Percentiles rank a stretch among this genome's conserved stretches.
Conservation (phyloP, 2,888 invertebrate genomes). For the Kryphioiulus occultus region DNA sequence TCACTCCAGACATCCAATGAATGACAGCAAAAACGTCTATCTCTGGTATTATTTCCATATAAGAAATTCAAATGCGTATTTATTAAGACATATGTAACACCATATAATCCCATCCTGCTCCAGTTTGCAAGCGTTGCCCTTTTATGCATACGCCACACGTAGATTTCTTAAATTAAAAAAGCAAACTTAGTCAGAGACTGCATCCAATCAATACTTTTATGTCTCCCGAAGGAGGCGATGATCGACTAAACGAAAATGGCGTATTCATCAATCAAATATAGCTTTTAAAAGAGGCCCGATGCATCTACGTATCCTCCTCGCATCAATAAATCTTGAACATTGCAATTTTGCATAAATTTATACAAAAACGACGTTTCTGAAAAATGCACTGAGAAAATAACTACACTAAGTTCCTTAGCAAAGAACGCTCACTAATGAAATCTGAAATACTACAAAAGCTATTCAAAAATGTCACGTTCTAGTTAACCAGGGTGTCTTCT, state of each 20-base stretch:
- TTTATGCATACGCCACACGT: not conserved
- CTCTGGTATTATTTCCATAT: conserved; percentile 19
- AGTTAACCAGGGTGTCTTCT: too few species aligned
- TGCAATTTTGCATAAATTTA: not conserved
- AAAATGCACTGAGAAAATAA: not conserved
- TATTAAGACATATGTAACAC: conserved; percentile 40
- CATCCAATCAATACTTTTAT: conserved; percentile 21
- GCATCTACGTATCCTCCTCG: not conserved
- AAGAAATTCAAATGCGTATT: conserved; percentile 29
- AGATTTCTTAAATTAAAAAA: conserved; percentile 25
- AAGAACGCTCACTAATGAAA: too few species aligned
- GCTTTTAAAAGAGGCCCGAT: not conserved
- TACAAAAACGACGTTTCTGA: not conserved
- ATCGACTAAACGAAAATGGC: conserved; percentile 36
- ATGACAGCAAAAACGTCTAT: conserved; percentile 39
- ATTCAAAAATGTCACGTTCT: too few species aligned
- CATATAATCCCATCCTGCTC: conserved; percentile 39
- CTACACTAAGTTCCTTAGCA: too few species aligned
- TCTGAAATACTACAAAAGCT: too few species aligned
- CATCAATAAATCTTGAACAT: not conserved
- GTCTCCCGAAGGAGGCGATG: conserved; percentile 36
- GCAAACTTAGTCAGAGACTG: not conserved
- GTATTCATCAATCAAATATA: conserved; percentile 24
- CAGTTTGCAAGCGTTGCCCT: not conserved
- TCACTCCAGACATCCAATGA: conserved; percentile 25